These are phyloP conservation scores for Saccostrea cuccullata DNA, from an alignment of 1,140 invertebrate species.

Conservation along the genomic window DNA sequence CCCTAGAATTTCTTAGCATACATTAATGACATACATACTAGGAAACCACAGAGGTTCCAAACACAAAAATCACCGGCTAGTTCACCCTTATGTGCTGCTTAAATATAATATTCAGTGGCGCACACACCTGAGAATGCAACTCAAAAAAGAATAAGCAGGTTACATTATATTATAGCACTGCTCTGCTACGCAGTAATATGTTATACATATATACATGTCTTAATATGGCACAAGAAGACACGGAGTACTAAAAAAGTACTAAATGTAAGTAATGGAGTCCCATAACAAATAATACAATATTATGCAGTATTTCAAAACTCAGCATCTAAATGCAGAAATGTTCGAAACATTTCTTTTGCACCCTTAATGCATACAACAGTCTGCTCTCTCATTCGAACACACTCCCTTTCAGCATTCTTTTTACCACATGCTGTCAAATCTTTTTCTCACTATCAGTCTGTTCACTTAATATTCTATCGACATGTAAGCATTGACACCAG, in stretches of 20 bases:
- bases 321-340: neutral
- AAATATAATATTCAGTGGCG: constrained; percentile 25
- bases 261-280: neutral
- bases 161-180: neutral
- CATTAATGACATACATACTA: neutral
- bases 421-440: neutral
- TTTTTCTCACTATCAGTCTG: neutral
- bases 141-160: constrained; percentile 9
- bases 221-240: neutral
- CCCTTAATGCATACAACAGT: neutral
- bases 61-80: neutral
- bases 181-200: neutral
- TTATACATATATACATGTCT: neutral
- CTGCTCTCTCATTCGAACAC: neutral
- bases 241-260: neutral
- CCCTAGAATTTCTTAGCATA: neutral
- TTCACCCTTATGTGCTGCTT: constrained; percentile 22
- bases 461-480: neutral
- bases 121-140: constrained; percentile 25
- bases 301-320: neutral
- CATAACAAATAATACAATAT: neutral
- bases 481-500: too few relatives aligned
- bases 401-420: neutral
- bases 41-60: neutral
- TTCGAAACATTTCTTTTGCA: neutral